Evolutionary conservation across 1,140 invertebrate genomes (phyloP).

Genomic region (Caligus rogercresseyi): DNA sequence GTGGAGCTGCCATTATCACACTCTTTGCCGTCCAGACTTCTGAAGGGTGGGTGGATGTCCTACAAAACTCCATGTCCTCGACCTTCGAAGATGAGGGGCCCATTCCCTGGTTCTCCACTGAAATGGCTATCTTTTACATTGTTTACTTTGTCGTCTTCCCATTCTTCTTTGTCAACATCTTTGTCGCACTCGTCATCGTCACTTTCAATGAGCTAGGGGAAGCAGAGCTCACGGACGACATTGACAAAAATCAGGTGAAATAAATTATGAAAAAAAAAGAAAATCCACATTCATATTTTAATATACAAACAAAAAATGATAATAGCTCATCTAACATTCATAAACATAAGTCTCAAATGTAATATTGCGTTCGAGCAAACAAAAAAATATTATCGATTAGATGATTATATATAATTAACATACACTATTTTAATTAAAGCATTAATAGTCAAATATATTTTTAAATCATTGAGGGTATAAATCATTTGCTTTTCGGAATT

Average conservation of each 20-base stretch:
- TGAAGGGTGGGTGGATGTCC: conserved; percentile 38
- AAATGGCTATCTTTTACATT: conserved; percentile 42
- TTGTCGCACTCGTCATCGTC: conserved; percentile 46
- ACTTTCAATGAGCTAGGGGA: conserved; percentile 46
- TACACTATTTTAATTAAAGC: too few relatives aligned
- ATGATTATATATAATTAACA: too few relatives aligned
- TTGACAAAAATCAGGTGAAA: conserved; percentile 43
- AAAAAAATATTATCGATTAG: too few relatives aligned
- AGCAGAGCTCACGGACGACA: conserved; percentile 40
- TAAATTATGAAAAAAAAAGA: too few relatives aligned
- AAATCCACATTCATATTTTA: not conserved
- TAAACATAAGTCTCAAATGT: too few relatives aligned
- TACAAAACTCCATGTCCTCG: conserved; percentile 44
- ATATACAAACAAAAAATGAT: too few relatives aligned
- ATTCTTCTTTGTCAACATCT: conserved; percentile 48
- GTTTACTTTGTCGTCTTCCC: conserved; percentile 47
- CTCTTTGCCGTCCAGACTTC: conserved; percentile 44
- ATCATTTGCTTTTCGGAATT: too few relatives aligned
- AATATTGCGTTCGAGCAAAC: too few relatives aligned
- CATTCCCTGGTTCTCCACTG: conserved; percentile 36
- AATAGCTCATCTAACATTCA: too few relatives aligned
- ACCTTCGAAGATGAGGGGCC: conserved; percentile 38
- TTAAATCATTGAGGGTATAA: too few relatives aligned
- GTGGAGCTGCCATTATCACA: conserved; percentile 39
- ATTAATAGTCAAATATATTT: too few relatives aligned